Percentiles rank a stretch among this genome's conserved stretches.
phyloP scores from a whole-genome alignment of 2,888 invertebrate species.

The Capitulum mitella region DNA sequence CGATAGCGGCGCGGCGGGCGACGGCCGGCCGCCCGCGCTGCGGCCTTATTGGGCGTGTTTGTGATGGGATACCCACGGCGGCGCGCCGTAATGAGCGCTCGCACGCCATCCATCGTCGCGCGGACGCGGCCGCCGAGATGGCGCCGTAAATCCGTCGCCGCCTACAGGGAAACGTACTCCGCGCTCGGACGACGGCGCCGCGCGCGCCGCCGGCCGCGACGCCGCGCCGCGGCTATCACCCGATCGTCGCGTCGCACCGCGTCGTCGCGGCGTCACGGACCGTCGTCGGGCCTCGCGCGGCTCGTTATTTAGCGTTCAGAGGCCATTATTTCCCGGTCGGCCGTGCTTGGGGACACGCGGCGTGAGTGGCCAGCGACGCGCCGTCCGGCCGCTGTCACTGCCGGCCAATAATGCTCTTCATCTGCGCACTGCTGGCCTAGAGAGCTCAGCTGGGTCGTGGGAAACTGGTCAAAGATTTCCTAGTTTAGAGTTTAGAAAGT shows the following conservation, averaged over 20 bases:
- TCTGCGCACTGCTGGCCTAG: too few relatives aligned
- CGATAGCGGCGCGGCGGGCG: constrained; percentile 3
- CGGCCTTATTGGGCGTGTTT: background rate
- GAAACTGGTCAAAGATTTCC: too few relatives aligned
- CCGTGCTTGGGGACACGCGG: background rate
- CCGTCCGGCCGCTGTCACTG: too few relatives aligned
- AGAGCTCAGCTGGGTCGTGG: too few relatives aligned
- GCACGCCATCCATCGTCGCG: background rate
- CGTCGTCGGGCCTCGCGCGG: too few relatives aligned
- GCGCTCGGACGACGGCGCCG: background rate
- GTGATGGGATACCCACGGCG: background rate
- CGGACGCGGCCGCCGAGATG: background rate
- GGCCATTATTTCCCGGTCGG: background rate
- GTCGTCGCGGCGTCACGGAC: background rate
- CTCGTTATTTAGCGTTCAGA: background rate
- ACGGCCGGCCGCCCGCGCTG: background rate
- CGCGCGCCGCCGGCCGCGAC: background rate
- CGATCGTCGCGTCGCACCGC: too few relatives aligned
- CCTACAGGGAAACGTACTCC: background rate
- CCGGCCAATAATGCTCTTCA: too few relatives aligned
- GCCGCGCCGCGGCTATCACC: background rate
- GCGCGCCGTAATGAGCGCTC: background rate
- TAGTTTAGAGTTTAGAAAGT: too few relatives aligned
- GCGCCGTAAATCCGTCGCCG: background rate
- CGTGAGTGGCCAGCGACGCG: background rate